These are phyloP conservation scores for Synanthedon formicaeformis DNA, from an alignment of 2,888 invertebrate species.

Conservation along the genomic window DNA sequence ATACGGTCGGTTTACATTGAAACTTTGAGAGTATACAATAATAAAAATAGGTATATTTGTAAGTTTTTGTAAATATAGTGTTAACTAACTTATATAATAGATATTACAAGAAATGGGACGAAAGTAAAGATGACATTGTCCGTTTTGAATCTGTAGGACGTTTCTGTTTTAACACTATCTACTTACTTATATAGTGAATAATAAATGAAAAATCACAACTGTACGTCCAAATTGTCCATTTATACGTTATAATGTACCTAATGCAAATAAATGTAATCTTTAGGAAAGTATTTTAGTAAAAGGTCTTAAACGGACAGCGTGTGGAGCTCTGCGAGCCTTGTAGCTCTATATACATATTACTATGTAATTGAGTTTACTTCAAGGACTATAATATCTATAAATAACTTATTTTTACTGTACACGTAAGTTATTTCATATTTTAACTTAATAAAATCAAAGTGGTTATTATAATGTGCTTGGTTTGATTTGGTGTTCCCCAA, in stretches of 20 bases:
- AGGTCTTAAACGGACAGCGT: constrained; percentile 37
- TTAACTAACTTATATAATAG: constrained; percentile 4
- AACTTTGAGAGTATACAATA: constrained; percentile 28
- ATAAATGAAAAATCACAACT: constrained; percentile 46
- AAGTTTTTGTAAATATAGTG: constrained; percentile 33
- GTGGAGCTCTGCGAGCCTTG: constrained; percentile 37
- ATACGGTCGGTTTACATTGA: background rate
- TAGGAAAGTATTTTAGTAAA: constrained; percentile 57
- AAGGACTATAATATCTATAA: constrained; percentile 62
- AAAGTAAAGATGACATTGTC: constrained; percentile 46
- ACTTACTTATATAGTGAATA: background rate
- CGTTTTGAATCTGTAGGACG: background rate
- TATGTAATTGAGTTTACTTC: constrained; percentile 32
- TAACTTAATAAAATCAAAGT: constrained; percentile 69
- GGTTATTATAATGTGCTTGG: constrained; percentile 52
- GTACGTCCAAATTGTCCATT: constrained; percentile 72
- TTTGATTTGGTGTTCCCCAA: constrained; percentile 16
- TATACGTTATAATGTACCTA: constrained; percentile 66
- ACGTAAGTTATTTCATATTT: constrained; percentile 71
- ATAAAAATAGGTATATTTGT: constrained; percentile 20
- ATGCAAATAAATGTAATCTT: constrained; percentile 67
- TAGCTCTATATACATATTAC: constrained; percentile 29
- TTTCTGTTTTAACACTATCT: background rate
- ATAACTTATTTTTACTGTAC: constrained; percentile 69
- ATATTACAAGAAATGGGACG: constrained; percentile 35